Percentiles rank a stretch among this genome's conserved stretches.
Conservation (phyloP, 2,797 vertebrate genomes). For the Sternarchorhynchus goeldii region DNA sequence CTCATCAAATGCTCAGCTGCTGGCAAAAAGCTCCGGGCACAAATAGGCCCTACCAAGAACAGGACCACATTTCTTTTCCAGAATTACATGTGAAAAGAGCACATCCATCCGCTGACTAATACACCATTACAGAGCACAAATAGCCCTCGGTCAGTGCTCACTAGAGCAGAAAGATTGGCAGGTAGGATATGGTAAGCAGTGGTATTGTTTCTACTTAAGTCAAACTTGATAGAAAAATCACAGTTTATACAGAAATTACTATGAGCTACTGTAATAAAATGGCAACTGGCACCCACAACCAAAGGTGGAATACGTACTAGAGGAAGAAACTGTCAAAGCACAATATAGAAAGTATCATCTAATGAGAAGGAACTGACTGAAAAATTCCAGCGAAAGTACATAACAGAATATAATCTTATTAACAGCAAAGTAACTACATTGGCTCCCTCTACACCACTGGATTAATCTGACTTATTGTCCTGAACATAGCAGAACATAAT, state of each 20-base stretch:
- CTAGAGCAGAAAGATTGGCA: not conserved
- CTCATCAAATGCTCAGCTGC: conserved; percentile 2
- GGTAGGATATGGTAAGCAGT: not conserved
- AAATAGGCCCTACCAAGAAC: not conserved
- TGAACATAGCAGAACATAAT: not conserved
- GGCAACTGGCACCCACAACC: not conserved
- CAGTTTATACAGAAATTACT: conserved; percentile 16
- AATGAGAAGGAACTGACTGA: not conserved
- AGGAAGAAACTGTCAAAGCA: not conserved
- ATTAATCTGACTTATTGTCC: not conserved
- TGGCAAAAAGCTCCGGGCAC: conserved; percentile 8
- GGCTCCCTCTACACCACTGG: not conserved
- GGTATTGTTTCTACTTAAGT: not conserved
- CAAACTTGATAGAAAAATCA: conserved; percentile 19
- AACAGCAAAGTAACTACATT: not conserved
- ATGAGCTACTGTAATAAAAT: conserved; percentile 15
- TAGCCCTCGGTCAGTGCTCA: conserved; percentile 1
- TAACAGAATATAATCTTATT: not conserved
- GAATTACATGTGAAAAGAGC: conserved; percentile 27
- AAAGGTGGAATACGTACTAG: not conserved
- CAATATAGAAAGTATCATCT: not conserved
- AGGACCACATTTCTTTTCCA: conserved; percentile 6
- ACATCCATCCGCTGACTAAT: conserved; percentile 18
- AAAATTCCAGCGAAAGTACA: not conserved
- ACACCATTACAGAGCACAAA: conserved; percentile 29